Percentiles rank a stretch among this genome's conserved stretches.
These are phyloP conservation scores for Todiramphus chloris DNA, from an alignment of 2,113 vertebrate genomes.

Conservation along the genomic window DNA sequence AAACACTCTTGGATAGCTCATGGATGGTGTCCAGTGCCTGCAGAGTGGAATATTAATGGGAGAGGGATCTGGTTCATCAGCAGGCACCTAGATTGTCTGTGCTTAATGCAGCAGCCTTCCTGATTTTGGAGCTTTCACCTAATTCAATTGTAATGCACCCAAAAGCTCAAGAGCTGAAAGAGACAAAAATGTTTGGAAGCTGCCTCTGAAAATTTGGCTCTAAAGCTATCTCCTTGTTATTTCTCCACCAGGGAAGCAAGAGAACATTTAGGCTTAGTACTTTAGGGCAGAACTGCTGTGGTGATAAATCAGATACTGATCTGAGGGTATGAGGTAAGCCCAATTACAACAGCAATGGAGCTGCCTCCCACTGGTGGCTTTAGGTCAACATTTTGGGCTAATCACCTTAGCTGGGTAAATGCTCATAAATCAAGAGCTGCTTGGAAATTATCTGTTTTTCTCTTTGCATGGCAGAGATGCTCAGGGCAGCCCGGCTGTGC, in stretches of 20 bases:
- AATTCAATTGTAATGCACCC: not conserved
- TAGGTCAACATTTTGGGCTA: conserved; percentile 52
- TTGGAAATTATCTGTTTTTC: conserved; percentile 30
- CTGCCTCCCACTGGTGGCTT: conserved; percentile 36
- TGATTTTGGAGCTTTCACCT: not conserved
- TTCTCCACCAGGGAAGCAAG: not conserved
- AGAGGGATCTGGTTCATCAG: not conserved
- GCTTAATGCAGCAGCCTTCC: not conserved
- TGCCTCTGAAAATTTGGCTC: not conserved
- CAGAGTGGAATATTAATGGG: not conserved
- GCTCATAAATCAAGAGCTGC: conserved; percentile 7
- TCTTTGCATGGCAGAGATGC: not conserved
- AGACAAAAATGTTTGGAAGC: not conserved
- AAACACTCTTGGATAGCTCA: not conserved
- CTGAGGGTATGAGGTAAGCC: conserved; percentile 50
- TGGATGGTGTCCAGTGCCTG: not conserved
- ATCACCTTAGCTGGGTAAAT: conserved; percentile 43
- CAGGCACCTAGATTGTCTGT: not conserved
- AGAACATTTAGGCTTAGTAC: not conserved
- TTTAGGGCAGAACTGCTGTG: not conserved
- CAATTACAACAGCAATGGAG: conserved; percentile 24
- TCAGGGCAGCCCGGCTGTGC: not conserved
- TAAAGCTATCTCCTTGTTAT: not conserved
- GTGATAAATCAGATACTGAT: conserved; percentile 63
- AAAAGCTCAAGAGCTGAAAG: not conserved